These are phyloP conservation scores for Drymodes brunneopygia DNA, from an alignment of 2,113 vertebrate species.

Conservation along the genomic window DNA sequence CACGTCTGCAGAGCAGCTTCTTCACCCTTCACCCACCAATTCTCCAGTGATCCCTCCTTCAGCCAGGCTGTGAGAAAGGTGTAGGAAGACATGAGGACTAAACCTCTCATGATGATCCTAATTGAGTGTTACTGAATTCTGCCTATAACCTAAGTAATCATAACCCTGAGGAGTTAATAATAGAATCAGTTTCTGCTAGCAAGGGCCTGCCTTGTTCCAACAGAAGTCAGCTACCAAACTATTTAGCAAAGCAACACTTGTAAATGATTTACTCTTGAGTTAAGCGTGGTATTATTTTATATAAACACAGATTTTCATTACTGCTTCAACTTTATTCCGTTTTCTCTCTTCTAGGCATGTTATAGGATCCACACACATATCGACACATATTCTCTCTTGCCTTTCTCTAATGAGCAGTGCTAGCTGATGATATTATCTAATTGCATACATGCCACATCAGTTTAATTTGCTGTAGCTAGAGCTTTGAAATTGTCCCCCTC, in stretches of 20 bases:
- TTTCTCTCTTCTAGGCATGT: not conserved
- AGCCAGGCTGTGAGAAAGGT: not conserved
- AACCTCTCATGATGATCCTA: not conserved
- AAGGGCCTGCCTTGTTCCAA: not conserved
- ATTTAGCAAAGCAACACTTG: not conserved
- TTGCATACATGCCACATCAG: not conserved
- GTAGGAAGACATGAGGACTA: not conserved
- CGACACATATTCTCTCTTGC: not conserved
- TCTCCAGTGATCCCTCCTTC: not conserved
- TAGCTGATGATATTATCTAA: not conserved
- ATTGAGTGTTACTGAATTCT: not conserved
- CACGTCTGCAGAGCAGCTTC: not conserved
- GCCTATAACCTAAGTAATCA: not conserved
- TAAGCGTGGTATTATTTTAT: not conserved
- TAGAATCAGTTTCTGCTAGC: not conserved
- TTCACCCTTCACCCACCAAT: not conserved
- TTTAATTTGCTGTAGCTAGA: not conserved
- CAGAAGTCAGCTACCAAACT: not conserved
- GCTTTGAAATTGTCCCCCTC: not conserved
- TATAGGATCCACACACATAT: not conserved
- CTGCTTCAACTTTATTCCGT: not conserved
- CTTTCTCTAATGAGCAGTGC: not conserved
- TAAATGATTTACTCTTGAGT: not conserved
- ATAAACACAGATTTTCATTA: not conserved
- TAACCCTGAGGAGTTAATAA: not conserved